phyloP scores from a whole-genome alignment of 2,797 vertebrate species.

The Melanotaenia boesemani region DNA sequence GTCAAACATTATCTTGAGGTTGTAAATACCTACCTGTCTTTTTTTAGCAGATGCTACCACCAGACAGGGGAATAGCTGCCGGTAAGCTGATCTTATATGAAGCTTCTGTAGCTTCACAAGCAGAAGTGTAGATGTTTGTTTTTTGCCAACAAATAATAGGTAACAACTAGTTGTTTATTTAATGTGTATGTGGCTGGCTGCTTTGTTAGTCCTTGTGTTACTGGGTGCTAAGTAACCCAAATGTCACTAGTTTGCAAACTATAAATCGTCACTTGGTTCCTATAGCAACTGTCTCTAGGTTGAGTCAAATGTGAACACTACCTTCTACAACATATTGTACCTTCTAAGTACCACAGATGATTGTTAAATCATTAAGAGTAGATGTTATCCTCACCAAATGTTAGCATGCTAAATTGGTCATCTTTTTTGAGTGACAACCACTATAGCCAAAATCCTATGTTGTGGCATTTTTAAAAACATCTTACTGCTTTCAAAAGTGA shows the following conservation, averaged over 20 bases:
- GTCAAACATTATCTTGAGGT: not conserved
- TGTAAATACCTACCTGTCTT: not conserved
- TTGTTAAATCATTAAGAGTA: too few relatives aligned
- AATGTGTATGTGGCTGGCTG: not conserved
- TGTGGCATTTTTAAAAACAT: not conserved
- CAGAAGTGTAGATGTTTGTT: not conserved
- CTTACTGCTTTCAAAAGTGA: too few relatives aligned
- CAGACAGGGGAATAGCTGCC: too few relatives aligned
- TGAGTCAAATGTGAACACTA: not conserved
- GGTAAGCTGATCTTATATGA: not conserved
- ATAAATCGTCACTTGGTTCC: not conserved
- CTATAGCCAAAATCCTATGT: not conserved
- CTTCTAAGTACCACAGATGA: not conserved
- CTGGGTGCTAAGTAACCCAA: constrained; percentile 1
- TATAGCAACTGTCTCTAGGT: not conserved
- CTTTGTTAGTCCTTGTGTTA: not conserved
- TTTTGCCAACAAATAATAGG: not conserved
- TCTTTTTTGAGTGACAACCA: not conserved
- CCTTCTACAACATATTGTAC: not conserved
- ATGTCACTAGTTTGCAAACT: not conserved
- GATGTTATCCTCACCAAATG: too few relatives aligned
- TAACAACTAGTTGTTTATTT: not conserved
- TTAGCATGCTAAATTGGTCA: not conserved
- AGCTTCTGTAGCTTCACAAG: not conserved
- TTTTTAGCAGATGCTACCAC: not conserved